Conservation (phyloP, 2,797 vertebrate genomes). For the Moxostoma hubbsi region DNA sequence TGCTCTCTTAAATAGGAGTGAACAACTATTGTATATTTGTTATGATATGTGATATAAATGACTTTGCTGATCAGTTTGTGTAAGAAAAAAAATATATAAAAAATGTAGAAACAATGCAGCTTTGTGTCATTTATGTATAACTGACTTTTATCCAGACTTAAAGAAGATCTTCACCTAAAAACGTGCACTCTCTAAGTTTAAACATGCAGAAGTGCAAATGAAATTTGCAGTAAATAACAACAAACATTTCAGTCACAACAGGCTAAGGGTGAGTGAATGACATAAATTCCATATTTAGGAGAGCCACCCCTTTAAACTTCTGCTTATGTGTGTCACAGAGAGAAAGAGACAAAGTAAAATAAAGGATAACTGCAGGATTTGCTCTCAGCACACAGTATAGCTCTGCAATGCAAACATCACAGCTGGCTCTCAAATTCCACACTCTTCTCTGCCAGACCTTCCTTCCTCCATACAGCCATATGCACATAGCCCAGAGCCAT, state of each 20-base stretch:
- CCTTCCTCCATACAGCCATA: background rate
- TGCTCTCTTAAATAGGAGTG: slow-evolving; percentile 57
- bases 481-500: background rate
- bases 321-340: background rate
- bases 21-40: slow-evolving; percentile 58
- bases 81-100: slow-evolving; percentile 40
- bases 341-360: background rate
- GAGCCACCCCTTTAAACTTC: background rate
- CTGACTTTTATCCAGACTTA: too few species aligned
- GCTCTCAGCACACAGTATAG: slow-evolving; percentile 43
- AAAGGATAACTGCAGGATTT: slow-evolving; percentile 23
- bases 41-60: slow-evolving; percentile 52
- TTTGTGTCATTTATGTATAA: slow-evolving; percentile 1
- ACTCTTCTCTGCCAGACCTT: slow-evolving; percentile 51
- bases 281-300: too few species aligned
- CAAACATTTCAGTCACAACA: too few species aligned
- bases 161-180: too few species aligned
- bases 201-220: too few species aligned
- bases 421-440: slow-evolving; percentile 69
- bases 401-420: slow-evolving; percentile 70
- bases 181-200: too few species aligned
- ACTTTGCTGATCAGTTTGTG: slow-evolving; percentile 31
- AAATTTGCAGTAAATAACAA: too few species aligned
- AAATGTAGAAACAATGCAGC: background rate
- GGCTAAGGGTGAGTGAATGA: too few species aligned